These are phyloP conservation scores for Leptinotarsa lineolata DNA, from an alignment of 1,140 invertebrate species.

Conservation along the genomic window DNA sequence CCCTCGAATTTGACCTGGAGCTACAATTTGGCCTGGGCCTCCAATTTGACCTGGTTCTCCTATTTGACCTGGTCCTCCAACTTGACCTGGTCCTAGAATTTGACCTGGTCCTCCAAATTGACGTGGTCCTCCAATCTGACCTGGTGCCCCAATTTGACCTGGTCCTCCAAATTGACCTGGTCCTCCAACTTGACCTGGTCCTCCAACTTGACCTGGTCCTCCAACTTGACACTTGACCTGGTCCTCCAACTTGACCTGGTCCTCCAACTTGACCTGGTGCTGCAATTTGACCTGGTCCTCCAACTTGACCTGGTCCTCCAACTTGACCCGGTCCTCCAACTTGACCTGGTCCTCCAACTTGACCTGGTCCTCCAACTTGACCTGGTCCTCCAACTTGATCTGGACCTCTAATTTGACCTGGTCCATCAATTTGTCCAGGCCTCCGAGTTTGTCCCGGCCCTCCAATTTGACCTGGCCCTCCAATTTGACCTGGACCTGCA, in stretches of 20 bases:
- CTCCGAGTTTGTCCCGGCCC: constrained; percentile 32
- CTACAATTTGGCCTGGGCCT: constrained; percentile 25
- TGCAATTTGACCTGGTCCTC: constrained; percentile 26
- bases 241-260: neutral
- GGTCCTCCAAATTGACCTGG: constrained; percentile 33
- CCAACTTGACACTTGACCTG: constrained; percentile 23
- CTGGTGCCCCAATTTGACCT: constrained; percentile 16
- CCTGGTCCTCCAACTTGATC: constrained; percentile 31
- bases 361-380: constrained; percentile 23
- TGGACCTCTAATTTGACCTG: constrained; percentile 31
- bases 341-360: constrained; percentile 19
- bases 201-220: constrained; percentile 24
- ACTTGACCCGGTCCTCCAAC: constrained; percentile 30
- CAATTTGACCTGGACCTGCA: constrained; percentile 28
- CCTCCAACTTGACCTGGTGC: neutral
- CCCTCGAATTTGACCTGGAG: neutral
- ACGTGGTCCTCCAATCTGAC: constrained; percentile 26
- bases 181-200: constrained; percentile 20
- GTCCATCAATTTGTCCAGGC: constrained; percentile 30
- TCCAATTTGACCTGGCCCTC: constrained; percentile 28
- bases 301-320: constrained; percentile 28
- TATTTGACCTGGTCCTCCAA: constrained; percentile 1
- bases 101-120: constrained; percentile 10
- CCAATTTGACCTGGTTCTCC: neutral
- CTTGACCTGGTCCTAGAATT: constrained; percentile 8